phyloP scores from a whole-genome alignment of 2,888 invertebrate species.

The Bugula neritina region DNA sequence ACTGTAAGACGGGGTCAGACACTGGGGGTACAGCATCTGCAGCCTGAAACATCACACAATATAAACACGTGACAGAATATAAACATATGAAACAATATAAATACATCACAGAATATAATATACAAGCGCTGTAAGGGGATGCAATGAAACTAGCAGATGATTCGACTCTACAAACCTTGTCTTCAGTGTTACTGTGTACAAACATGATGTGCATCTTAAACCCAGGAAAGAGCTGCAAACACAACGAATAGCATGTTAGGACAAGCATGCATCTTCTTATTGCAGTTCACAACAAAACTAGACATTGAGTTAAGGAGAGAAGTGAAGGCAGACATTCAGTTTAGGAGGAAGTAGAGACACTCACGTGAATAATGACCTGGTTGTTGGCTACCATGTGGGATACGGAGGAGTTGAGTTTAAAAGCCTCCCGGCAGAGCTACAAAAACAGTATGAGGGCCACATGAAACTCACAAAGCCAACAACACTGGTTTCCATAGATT shows the following conservation, averaged over 20 bases:
- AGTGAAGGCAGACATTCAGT: no score
- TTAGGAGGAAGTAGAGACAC: no score
- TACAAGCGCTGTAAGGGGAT: neutral
- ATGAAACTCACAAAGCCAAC: no score
- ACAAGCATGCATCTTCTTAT: no score
- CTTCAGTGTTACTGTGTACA: slow-evolving; percentile 20
- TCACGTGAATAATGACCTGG: slow-evolving; percentile 88
- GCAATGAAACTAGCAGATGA: no score
- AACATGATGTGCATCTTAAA: slow-evolving; percentile 27
- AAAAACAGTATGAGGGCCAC: slow-evolving; percentile 30
- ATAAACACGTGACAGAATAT: neutral
- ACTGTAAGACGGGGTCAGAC: slow-evolving; percentile 93
- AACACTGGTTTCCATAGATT: no score
- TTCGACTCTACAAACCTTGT: slow-evolving; percentile 24
- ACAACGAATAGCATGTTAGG: neutral
- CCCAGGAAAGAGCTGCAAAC: slow-evolving; percentile 65
- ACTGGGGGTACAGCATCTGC: slow-evolving; percentile 55
- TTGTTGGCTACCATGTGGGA: slow-evolving; percentile 96
- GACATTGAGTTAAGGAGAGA: no score
- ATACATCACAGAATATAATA: neutral
- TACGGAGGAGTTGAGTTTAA: slow-evolving; percentile 83
- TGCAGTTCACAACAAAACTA: no score
- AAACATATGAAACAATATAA: no score
- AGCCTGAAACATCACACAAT: no score
- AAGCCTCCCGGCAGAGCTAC: slow-evolving; percentile 81